Evolutionary conservation across 2,797 vertebrate species (phyloP).

Genomic region (Poeciliopsis infans): DNA sequence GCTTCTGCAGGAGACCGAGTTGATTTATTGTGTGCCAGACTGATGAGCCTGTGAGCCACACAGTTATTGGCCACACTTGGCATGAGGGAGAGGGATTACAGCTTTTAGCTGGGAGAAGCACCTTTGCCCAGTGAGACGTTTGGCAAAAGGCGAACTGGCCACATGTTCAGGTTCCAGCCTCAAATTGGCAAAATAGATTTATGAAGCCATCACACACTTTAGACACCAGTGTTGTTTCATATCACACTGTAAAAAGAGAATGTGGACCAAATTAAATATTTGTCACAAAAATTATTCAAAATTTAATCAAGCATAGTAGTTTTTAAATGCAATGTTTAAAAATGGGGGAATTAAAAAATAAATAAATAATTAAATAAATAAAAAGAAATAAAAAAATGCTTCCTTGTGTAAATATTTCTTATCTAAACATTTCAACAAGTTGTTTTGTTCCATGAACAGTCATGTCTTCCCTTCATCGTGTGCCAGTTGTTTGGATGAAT

Average conservation of each 20-base stretch:
- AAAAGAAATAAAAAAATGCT: background rate
- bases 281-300: background rate
- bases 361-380: too few species aligned
- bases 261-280: background rate
- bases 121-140: constrained; percentile 57
- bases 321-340: background rate
- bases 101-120: constrained; percentile 58
- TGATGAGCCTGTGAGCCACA: constrained; percentile 61
- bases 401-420: background rate
- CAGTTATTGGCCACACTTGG: constrained; percentile 51
- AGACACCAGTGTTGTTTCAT: constrained; percentile 10
- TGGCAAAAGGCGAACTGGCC: constrained; percentile 34
- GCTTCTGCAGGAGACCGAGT: constrained; percentile 47
- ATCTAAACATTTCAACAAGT: background rate
- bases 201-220: constrained; percentile 27
- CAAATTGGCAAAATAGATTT: constrained; percentile 23
- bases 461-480: background rate
- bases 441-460: background rate
- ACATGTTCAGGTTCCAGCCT: constrained; percentile 29
- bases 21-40: constrained; percentile 61
- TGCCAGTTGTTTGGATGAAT: background rate
- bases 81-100: constrained; percentile 63
- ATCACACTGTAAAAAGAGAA: background rate
- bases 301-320: background rate
- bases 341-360: background rate